Evolutionary conservation across 2,797 vertebrate species (phyloP), one percentile per base, ranked within the genome.

Genomic region (Ptychobarbus kaznakovi): DNA sequence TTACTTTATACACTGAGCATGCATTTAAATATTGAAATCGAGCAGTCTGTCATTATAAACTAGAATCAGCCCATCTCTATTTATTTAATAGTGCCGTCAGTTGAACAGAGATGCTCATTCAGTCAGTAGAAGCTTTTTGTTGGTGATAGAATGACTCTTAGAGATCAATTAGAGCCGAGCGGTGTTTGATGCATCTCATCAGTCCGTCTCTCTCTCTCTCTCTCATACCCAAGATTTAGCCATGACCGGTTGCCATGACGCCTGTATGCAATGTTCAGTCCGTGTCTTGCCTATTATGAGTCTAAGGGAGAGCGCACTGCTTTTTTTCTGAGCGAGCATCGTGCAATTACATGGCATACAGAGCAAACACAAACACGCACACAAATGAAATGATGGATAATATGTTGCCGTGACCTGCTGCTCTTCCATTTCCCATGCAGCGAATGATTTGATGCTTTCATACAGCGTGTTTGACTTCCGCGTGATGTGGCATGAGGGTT

Each of bases 221-320:
- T 69, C 70, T 88, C 77, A 22, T 90, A 92, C 90, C 86, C 78
- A 87, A 87, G 89, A 87, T 89, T 88, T 88, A 94, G 92, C 90
- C 91, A 83, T 89, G 88, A 94, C 92, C 92, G 90, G 93, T 94
- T 95, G 94, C 94, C 94, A 94, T 95, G 94, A 94, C 92, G 92
- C 88, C 92, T 92, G 90, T 92, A 89, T 90, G 89, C 88, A 93
- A 93, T 92, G 90, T 90, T 93, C 93, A 91, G 88, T 93, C 89
- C 86, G 89, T 86, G 75, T 89, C 86, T 90, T 89, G 90, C 88
- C 92, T 90, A 93, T 93, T 92, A 92, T 85, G 81, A 88, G 84
- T 86, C 69, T 56, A 61, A 81, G 87, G 79, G 49, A 83, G 35
- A 81, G 80, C 72, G 79, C 84, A 84, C 42, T 38, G 44, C 13